Conservation (phyloP, 1,140 invertebrate genomes). For the Cyclina sinensis region DNA sequence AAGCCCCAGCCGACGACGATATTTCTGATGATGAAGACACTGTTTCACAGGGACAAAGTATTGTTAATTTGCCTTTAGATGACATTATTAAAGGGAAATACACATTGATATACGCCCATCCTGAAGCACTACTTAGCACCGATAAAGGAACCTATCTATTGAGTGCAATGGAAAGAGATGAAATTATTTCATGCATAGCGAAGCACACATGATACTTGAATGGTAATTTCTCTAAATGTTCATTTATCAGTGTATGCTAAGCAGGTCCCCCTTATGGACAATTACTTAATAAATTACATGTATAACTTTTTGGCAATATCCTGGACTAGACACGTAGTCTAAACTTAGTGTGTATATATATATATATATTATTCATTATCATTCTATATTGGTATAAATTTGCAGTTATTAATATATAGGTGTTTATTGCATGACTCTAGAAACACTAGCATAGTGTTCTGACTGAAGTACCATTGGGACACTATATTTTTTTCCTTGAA, state of each 20-base stretch:
- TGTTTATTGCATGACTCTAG: too few relatives aligned
- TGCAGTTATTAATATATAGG: too few relatives aligned
- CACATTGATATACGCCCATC: constrained; percentile 38
- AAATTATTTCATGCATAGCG: constrained; percentile 30
- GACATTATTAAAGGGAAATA: constrained; percentile 27
- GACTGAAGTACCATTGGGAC: too few relatives aligned
- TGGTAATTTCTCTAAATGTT: constrained; percentile 34
- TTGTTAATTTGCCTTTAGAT: constrained; percentile 15
- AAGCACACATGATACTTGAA: constrained; percentile 26
- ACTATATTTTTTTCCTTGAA: too few relatives aligned
- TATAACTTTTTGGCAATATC: too few relatives aligned
- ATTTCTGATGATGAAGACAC: background rate
- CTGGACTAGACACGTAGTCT: too few relatives aligned
- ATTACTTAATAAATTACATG: constrained; percentile 24
- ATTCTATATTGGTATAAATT: too few relatives aligned
- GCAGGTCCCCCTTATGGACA: constrained; percentile 14
- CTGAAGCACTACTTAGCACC: constrained; percentile 25
- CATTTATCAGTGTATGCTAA: constrained; percentile 7
- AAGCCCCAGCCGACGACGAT: constrained; percentile 8
- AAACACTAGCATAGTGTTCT: too few relatives aligned
- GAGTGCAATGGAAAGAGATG: constrained; percentile 20
- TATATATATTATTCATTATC: too few relatives aligned
- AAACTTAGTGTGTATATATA: too few relatives aligned
- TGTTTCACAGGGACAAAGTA: background rate
- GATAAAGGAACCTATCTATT: constrained; percentile 12